phyloP scores from a whole-genome alignment of 35 echinoderm and acorn worm species.

The Hemicentrotus pulcherrimus region DNA sequence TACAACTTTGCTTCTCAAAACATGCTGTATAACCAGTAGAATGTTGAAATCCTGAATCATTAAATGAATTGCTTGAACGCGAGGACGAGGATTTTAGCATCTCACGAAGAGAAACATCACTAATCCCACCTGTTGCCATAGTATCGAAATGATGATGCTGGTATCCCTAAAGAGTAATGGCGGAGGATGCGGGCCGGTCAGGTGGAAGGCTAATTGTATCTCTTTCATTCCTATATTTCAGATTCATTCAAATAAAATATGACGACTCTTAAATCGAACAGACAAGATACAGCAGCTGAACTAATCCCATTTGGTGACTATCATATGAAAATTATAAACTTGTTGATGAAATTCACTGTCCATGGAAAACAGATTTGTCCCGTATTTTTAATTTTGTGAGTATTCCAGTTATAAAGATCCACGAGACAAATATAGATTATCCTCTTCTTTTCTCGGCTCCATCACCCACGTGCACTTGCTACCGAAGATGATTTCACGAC shows the following conservation, averaged over 20 bases:
- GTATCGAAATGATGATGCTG: background rate
- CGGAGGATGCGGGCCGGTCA: too few species aligned
- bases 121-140: background rate
- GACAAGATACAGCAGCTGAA: background rate
- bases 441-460: background rate
- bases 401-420: constrained; percentile 11
- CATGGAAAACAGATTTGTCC: background rate
- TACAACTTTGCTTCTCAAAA: too few species aligned
- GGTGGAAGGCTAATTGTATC: too few species aligned
- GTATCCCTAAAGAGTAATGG: background rate
- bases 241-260: too few species aligned
- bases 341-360: background rate
- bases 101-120: background rate
- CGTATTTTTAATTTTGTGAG: background rate
- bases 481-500: background rate
- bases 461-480: background rate
- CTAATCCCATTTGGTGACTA: background rate
- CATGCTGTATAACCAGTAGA: too few species aligned
- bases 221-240: too few species aligned
- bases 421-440: background rate
- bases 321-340: background rate
- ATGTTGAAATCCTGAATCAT: too few species aligned
- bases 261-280: too few species aligned
- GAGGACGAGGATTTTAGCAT: background rate
- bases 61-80: too few species aligned